Percentiles rank a stretch among this genome's conserved stretches.
Conservation (phyloP, 2,113 vertebrate species). For the Daubentonia madagascariensis region DNA sequence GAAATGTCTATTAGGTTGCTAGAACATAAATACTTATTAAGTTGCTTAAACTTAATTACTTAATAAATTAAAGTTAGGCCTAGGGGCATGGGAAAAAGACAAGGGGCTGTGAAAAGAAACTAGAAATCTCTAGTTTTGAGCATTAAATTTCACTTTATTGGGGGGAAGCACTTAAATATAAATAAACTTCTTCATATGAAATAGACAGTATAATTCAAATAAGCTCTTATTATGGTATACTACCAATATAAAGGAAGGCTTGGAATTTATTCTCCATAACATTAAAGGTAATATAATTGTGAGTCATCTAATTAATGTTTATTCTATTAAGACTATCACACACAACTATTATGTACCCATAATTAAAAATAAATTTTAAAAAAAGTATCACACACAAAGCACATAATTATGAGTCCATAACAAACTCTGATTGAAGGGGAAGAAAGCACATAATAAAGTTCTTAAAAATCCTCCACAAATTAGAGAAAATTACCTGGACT, state of each 20-base stretch:
- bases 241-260: not conserved
- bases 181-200: not conserved
- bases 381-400: too few species aligned
- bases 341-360: too few species aligned
- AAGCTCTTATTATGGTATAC: not conserved
- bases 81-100: not conserved
- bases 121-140: not conserved
- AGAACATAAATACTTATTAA: not conserved
- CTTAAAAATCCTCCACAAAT: not conserved
- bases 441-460: not conserved
- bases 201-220: not conserved
- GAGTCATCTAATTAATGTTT: not conserved
- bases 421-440: not conserved
- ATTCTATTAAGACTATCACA: not conserved
- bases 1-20: not conserved
- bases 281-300: not conserved
- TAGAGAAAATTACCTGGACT: not conserved
- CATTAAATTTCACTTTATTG: not conserved
- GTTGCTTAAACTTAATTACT: not conserved
- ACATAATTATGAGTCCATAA: not conserved
- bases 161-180: not conserved
- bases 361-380: too few species aligned
- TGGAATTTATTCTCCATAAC: not conserved
- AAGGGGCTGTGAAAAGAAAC: not conserved
- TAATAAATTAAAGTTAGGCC: not conserved